Evolutionary conservation across 2,797 vertebrate genomes (phyloP), one percentile per base, ranked within the genome.

Genomic region (Malacoctenus gilli): DNA sequence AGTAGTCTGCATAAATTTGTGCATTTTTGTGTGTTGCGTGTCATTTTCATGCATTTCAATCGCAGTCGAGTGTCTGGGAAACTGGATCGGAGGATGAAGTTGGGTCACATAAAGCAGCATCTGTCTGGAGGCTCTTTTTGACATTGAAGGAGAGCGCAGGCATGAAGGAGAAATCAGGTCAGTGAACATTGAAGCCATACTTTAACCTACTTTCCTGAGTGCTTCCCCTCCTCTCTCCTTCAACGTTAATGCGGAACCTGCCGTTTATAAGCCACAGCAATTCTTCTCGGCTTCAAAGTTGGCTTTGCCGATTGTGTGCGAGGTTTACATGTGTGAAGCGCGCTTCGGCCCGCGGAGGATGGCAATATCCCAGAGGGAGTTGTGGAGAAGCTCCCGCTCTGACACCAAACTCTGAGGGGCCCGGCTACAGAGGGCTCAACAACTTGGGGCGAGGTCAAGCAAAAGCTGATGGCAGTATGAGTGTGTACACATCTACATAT

Each of bases 161-260:
- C 49, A 58, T 42, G 55, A 60, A 50, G 39, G 38, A 67, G 47
- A 61, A 86, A 79, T 78, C 73, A 79, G 84, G 82, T 85, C 86
- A 86, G 41, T 68, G 77, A 80, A 64, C 74, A 80, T 16, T 35
- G 66, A 68, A 49, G 62, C 31, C 28, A 25, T 4, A 62, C 46
- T 75, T 72, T 46, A 79, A 79, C 75, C 72, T 56, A 71, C 47
- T 70, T 75, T 76, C 54, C 53, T 10, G 12, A 65, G 52, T 36
- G 31, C 34, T 42, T 50, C 59, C 53, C 40, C 31, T 59, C 13
- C 41, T 60, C 35, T 49, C 30, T 41, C 49, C 18, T 28, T 41
- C 47, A 35, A 53, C 22, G 55, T 51, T 51, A 39, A 10, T 57
- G 30, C 32, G 37, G 12, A 62, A 59, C 30, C 20, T 23, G 34